Evolutionary conservation across 2,113 vertebrate species (phyloP).

Genomic region (Malurus melanocephalus): DNA sequence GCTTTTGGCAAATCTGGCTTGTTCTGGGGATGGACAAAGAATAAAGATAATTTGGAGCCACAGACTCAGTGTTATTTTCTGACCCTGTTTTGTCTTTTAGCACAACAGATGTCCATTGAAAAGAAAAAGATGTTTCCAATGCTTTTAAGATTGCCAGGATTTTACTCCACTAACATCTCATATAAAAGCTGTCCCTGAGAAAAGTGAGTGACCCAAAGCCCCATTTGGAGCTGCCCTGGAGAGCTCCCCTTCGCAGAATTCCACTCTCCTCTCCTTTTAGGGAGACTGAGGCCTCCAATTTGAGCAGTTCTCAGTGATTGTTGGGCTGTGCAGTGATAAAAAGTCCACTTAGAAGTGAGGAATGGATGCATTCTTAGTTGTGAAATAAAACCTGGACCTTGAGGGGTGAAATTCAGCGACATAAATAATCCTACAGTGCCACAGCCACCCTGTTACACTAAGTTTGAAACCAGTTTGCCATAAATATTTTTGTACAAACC

Average conservation of each 20-base stretch:
- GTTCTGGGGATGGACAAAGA: not conserved
- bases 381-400: slow-evolving; percentile 5
- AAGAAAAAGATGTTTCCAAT: slow-evolving; percentile 33
- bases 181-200: not conserved
- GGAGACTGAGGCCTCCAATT: not conserved
- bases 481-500: not conserved
- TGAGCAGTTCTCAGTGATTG: not conserved
- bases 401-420: not conserved
- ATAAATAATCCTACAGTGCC: not conserved
- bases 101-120: slow-evolving; percentile 35
- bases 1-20: slow-evolving; percentile 16
- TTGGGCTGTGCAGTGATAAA: not conserved
- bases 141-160: not conserved
- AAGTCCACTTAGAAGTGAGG: not conserved
- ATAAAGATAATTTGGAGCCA: slow-evolving; percentile 2
- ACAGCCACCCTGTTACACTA: not conserved
- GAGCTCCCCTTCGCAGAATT: not conserved
- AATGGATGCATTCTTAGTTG: not conserved
- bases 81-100: not conserved
- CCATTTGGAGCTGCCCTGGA: not conserved
- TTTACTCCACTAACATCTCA: not conserved
- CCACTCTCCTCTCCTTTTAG: not conserved
- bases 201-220: not conserved
- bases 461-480: not conserved
- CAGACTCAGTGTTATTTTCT: slow-evolving; percentile 9